Evolutionary conservation across 1,140 invertebrate genomes (phyloP).

Genomic region (Papilio aristodemus): DNA sequence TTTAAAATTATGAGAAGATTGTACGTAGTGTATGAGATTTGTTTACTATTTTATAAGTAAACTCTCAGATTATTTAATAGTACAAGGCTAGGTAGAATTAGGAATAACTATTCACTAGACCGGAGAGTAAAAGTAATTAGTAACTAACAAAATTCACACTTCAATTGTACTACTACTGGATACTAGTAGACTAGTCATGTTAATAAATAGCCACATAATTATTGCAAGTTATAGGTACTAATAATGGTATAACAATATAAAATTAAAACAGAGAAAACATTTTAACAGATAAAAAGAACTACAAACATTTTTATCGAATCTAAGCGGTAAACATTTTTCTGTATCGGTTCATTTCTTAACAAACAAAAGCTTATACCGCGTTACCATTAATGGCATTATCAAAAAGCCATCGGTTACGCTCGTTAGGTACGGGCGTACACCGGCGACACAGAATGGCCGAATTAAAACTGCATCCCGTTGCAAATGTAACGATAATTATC

Average conservation of each 20-base stretch:
- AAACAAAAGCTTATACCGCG: slow-evolving; percentile 5
- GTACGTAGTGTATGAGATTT: not conserved
- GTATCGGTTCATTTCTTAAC: slow-evolving; percentile 22
- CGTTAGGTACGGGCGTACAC: slow-evolving; percentile 41
- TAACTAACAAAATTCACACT: too few species aligned
- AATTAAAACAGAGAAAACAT: too few species aligned
- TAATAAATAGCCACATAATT: too few species aligned
- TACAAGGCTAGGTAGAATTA: too few species aligned
- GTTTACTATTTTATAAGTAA: not conserved
- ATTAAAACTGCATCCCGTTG: slow-evolving; percentile 48
- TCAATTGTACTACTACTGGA: too few species aligned
- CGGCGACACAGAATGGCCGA: slow-evolving; percentile 47
- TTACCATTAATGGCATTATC: slow-evolving; percentile 43
- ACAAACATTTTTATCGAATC: not conserved
- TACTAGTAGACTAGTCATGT: too few species aligned
- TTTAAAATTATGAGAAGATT: not conserved
- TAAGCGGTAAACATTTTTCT: not conserved
- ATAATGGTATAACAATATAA: too few species aligned
- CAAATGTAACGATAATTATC: slow-evolving; percentile 50
- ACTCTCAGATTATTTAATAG: too few species aligned
- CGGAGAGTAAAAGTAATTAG: too few species aligned
- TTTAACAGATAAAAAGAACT: not conserved
- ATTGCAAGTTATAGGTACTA: too few species aligned
- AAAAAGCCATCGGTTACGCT: slow-evolving; percentile 54
- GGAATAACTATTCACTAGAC: too few species aligned